Percentiles rank a stretch among this genome's conserved stretches.
Conservation (phyloP, 2,888 invertebrate genomes). For the Drosophila merina region DNA sequence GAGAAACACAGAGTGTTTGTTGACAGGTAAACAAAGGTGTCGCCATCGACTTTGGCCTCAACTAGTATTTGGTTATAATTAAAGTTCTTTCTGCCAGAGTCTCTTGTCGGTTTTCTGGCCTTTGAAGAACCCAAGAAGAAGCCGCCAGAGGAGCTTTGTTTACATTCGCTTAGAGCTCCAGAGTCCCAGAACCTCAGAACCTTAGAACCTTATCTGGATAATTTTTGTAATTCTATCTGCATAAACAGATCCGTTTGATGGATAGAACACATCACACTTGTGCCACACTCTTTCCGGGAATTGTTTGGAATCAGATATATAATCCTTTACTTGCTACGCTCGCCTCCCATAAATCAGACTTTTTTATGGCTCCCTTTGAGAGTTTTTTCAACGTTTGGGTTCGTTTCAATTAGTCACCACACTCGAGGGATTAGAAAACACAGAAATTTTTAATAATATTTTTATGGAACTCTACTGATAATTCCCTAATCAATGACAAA, state of each 20-base stretch:
- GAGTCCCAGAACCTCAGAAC: background rate
- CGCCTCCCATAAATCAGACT: constrained; percentile 32
- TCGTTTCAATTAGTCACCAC: constrained; percentile 40
- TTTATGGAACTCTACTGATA: constrained; percentile 5
- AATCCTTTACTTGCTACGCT: constrained; percentile 27
- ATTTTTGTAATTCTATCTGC: constrained; percentile 22
- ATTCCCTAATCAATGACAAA: constrained; percentile 29
- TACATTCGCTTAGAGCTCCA: constrained; percentile 28
- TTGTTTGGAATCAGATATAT: constrained; percentile 22
- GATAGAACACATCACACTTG: constrained; percentile 9
- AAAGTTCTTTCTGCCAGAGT: constrained; percentile 51
- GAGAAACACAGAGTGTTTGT: constrained; percentile 9
- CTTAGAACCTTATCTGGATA: background rate
- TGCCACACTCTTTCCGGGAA: constrained; percentile 19
- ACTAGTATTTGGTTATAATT: constrained; percentile 74
- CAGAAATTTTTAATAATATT: constrained; percentile 7
- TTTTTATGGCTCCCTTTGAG: constrained; percentile 26
- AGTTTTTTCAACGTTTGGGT: too few relatives aligned
- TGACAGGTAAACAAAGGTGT: constrained; percentile 59
- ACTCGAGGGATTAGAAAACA: constrained; percentile 37
- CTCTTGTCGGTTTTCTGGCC: constrained; percentile 13
- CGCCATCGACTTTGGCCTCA: constrained; percentile 8
- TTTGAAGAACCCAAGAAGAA: constrained; percentile 36
- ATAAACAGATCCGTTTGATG: constrained; percentile 17
- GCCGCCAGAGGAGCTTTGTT: constrained; percentile 43